phyloP scores from a whole-genome alignment of 2,113 vertebrate genomes.

The Ceuthmochares aereus region DNA sequence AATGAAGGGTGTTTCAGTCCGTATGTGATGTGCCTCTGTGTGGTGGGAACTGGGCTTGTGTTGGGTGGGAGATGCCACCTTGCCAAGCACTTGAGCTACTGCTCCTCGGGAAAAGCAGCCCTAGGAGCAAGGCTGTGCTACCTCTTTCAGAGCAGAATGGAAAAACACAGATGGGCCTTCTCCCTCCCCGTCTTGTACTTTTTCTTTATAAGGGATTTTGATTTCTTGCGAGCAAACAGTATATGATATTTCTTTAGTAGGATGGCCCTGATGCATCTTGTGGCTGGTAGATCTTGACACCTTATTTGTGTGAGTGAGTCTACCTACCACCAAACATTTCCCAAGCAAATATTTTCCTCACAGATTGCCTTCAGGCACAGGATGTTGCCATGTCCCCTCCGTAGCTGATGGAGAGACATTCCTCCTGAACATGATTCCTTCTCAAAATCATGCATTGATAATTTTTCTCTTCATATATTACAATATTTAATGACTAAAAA shows the following conservation, averaged over 20 bases:
- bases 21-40: accelerated
- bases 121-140: not conserved
- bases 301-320: not conserved
- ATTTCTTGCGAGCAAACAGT: not conserved
- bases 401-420: not conserved
- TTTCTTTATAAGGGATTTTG: not conserved
- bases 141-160: not conserved
- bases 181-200: not conserved
- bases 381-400: accelerated
- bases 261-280: accelerated
- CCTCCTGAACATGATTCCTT: not conserved
- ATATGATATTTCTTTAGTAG: not conserved
- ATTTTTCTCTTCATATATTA: not conserved
- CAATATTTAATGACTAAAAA: not conserved
- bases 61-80: accelerated
- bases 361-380: not conserved
- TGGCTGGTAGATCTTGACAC: not conserved
- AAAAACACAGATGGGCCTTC: not conserved
- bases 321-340: not conserved
- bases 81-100: not conserved
- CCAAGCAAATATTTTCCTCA: not conserved
- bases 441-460: not conserved
- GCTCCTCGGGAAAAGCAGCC: not conserved
- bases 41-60: not conserved
- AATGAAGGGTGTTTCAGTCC: not conserved